Percentiles rank a stretch among this genome's conserved stretches.
Evolutionary conservation across 2,113 vertebrate species (phyloP).

Genomic region (Hucho hucho): DNA sequence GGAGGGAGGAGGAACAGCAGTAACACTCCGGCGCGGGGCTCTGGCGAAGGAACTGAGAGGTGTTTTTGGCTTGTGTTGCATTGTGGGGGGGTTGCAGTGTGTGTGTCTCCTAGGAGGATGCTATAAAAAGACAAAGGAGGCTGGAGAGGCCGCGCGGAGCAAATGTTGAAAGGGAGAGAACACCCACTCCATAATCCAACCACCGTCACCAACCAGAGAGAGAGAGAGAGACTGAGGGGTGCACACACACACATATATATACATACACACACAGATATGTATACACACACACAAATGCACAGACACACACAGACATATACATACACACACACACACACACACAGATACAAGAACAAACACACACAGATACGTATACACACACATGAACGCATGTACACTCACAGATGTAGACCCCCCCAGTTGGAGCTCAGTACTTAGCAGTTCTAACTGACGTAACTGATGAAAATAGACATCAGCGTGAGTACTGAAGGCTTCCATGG

Average conservation of each 20-base stretch:
- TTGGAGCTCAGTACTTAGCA: conserved; percentile 33
- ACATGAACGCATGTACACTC: neutral
- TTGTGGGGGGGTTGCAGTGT: conserved; percentile 67
- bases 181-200: conserved; percentile 73
- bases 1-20: conserved; percentile 69
- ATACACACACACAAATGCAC: neutral
- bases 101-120: conserved; percentile 70
- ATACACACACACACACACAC: conserved; percentile 24
- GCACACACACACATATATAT: neutral
- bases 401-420: conserved; percentile 12
- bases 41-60: conserved; percentile 77
- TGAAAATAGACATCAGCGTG: conserved; percentile 50
- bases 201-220: conserved; percentile 58
- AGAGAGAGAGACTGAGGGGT: neutral
- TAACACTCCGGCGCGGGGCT: conserved; percentile 67
- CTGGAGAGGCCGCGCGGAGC: conserved; percentile 76
- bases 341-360: too few species aligned
- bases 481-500: conserved; percentile 29
- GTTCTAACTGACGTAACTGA: conserved; percentile 52
- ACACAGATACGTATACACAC: conserved; percentile 19
- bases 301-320: neutral
- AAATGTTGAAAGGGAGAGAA: conserved; percentile 75
- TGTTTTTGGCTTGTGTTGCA: conserved; percentile 73
- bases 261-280: conserved; percentile 5
- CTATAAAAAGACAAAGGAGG: conserved; percentile 81